Evolutionary conservation across 2,113 vertebrate genomes (phyloP).

Genomic region (Chelonoidis abingdonii): DNA sequence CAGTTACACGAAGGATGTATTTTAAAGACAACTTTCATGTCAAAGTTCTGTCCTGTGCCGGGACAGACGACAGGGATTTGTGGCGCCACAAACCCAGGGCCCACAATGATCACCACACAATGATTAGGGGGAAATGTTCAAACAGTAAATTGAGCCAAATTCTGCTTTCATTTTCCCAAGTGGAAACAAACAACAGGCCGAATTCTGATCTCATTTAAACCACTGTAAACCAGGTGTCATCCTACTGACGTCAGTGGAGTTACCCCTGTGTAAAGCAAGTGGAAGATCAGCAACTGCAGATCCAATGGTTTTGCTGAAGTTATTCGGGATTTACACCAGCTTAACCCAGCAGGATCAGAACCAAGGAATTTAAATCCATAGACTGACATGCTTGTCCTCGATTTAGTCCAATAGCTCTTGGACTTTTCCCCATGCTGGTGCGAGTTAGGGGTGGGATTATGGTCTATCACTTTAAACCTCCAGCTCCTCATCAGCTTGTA

Average conservation of each 20-base stretch:
- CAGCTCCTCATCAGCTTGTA: conserved; percentile 21
- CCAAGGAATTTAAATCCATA: rapidly evolving
- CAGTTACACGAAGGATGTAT: background rate
- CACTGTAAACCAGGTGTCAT: background rate
- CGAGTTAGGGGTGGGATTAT: conserved; percentile 1
- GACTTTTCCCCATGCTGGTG: background rate
- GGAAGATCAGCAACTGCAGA: background rate
- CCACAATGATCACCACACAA: background rate
- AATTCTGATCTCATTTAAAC: background rate
- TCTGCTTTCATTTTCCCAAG: background rate
- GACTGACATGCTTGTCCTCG: rapidly evolving
- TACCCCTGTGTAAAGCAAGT: background rate
- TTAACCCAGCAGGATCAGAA: background rate
- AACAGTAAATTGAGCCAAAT: background rate
- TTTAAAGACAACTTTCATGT: background rate
- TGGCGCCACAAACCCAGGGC: background rate
- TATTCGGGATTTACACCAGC: background rate
- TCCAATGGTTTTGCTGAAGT: background rate
- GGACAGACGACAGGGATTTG: background rate
- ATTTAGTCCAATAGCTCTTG: background rate
- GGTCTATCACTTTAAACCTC: background rate
- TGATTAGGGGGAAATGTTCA: background rate
- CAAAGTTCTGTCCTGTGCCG: background rate
- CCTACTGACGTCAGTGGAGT: background rate
- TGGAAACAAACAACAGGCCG: background rate